These are phyloP conservation scores for Torymus aiolomorphi DNA, from an alignment of 2,888 invertebrate genomes.

Conservation along the genomic window DNA sequence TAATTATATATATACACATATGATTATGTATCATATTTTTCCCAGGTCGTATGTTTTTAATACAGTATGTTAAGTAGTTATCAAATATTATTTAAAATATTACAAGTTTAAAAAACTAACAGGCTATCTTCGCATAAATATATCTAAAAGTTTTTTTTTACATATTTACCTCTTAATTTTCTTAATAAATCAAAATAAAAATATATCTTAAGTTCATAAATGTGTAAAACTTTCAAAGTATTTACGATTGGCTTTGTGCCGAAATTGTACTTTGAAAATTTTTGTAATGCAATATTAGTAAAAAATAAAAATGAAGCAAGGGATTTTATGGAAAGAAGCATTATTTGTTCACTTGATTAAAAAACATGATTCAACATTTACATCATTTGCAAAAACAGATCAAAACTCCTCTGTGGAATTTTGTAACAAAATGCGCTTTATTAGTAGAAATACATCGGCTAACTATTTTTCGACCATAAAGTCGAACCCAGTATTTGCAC, in stretches of 20 bases:
- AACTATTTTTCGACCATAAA: slow-evolving; percentile 66
- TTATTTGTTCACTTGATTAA: slow-evolving; percentile 53
- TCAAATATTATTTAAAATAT: slow-evolving; percentile 57
- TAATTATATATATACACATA: slow-evolving; percentile 41
- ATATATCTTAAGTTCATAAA: slow-evolving; percentile 51
- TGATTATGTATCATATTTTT: slow-evolving; percentile 39
- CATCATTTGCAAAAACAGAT: slow-evolving; percentile 56
- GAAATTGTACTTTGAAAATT: slow-evolving; percentile 53
- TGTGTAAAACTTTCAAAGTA: slow-evolving; percentile 55
- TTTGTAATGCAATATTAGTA: slow-evolving; percentile 54
- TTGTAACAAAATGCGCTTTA: slow-evolving; percentile 70
- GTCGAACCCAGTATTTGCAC: slow-evolving; percentile 61
- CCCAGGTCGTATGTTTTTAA: slow-evolving; percentile 40
- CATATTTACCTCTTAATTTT: slow-evolving; percentile 52
- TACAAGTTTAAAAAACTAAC: slow-evolving; percentile 56
- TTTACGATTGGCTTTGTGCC: slow-evolving; percentile 6
- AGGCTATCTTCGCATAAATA: slow-evolving; percentile 57
- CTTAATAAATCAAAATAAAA: slow-evolving; percentile 56
- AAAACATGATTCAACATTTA: slow-evolving; percentile 56
- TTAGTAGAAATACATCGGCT: slow-evolving; percentile 70
- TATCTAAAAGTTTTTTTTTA: slow-evolving; percentile 55
- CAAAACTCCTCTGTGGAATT: slow-evolving; percentile 62
- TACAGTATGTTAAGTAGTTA: slow-evolving; percentile 50
- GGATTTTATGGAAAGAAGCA: slow-evolving; percentile 54
- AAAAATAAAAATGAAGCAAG: slow-evolving; percentile 54